Base-by-base conservation (phyloP, 1,140 invertebrate species). In the Goniozus legneri region DNA sequence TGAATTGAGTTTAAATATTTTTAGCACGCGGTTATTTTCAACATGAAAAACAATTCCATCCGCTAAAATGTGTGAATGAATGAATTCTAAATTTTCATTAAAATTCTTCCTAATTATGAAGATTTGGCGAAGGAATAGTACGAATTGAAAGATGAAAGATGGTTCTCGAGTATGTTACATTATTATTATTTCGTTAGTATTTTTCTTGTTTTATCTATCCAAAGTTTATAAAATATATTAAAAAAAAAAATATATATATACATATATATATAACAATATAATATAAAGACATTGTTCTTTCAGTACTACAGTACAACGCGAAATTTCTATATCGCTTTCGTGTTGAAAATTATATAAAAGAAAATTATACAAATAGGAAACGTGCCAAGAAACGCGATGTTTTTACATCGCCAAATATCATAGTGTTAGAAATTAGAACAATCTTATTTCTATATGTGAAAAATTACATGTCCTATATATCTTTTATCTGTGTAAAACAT, bases 131-230 rank as follows among this genome's bases (percentile, higher is more conserved):
- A n/a, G n/a, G n/a, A 4, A 27, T 27, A 27, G 24, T 6, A 27
- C 4, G 24, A 27, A 27, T 10, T 27, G 24, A 27, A 27, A 27
- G 24, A 27, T 27, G 24, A 27, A 27, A 27, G 24, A 27, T n/a
- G n/a, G n/a, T n/a, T n/a, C n/a, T n/a, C n/a, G 22, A n/a, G 12
- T 27, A 14, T 45, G 49, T 34, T 38, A 37, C 14, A 14, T 34
- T 50, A 47, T 55, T 33, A 41, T 52, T 47, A 14, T 41, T 50
- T 40, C 42, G 44, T 60, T 60, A 50, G 31, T 41, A 16, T 47
- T 52, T 37, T 47, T 48, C 46, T 20, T 36, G 45, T 60, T 61
- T 31, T 56, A 32, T 60, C 44, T 60, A 61, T 61, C 50, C 37
- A 60, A 61, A 57, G 44, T 61, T 60, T 60, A 61, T 50, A 22